Evolutionary conservation across 2,113 vertebrate species (phyloP).

Genomic region (Periophthalmodon schlosseri): DNA sequence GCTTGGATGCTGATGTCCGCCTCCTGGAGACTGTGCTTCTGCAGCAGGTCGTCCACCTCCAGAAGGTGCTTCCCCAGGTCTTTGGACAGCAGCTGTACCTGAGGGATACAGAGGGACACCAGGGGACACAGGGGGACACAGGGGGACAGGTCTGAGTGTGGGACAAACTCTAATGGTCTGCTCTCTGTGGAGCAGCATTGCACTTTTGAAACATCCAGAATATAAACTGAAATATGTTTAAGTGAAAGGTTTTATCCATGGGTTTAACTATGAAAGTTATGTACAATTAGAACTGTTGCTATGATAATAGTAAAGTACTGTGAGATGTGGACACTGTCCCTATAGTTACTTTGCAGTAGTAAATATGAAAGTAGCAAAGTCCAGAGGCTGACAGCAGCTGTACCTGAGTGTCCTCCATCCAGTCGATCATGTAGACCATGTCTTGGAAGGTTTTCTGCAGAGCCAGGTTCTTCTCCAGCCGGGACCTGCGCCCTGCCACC

Average conservation of each 20-base stretch:
- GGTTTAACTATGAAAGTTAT: no score
- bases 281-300: no score
- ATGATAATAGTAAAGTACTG: no score
- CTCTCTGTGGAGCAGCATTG: no score
- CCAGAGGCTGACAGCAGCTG: background rate
- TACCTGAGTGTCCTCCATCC: constrained; percentile 98
- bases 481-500: constrained; percentile 79
- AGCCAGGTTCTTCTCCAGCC: constrained; percentile 90
- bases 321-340: no score
- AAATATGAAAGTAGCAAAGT: background rate
- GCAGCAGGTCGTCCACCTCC: constrained; percentile 92
- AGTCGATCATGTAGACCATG: constrained; percentile 99
- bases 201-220: no score
- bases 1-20: constrained; percentile 88
- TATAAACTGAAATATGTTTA: no score
- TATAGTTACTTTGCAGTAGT: no score
- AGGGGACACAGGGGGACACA: no score
- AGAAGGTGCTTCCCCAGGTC: constrained; percentile 93
- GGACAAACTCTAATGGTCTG: background rate
- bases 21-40: constrained; percentile 91
- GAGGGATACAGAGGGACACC: background rate
- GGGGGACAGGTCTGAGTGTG: background rate
- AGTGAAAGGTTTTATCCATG: no score
- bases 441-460: constrained; percentile 96
- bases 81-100: constrained; percentile 87